Percentiles rank a stretch among this genome's conserved stretches.
phyloP scores from a whole-genome alignment of 2,797 vertebrate species.

The Urophycis tenuis region DNA sequence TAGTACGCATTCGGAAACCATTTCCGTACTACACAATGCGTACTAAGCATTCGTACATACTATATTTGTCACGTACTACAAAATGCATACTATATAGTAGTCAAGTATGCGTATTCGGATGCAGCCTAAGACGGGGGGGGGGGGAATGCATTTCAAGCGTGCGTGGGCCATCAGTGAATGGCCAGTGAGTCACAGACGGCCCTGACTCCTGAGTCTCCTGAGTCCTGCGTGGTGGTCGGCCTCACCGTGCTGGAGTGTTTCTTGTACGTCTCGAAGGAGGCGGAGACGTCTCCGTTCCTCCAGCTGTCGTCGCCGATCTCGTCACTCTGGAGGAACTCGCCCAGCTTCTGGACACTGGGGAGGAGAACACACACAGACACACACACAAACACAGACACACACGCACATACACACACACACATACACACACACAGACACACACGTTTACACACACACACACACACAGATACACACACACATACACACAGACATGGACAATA shows the following conservation, averaged over 20 bases:
- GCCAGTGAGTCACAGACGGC: too few species aligned
- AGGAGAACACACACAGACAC: constrained; percentile 21
- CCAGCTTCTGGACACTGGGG: constrained; percentile 89
- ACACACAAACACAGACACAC: constrained; percentile 8
- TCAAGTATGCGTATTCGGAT: too few species aligned
- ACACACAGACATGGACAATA: neutral
- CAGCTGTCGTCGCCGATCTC: constrained; percentile 95
- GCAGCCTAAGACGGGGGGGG: too few species aligned
- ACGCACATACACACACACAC: neutral
- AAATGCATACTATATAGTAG: too few species aligned
- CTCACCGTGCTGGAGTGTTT: constrained; percentile 82
- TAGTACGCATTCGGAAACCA: too few species aligned
- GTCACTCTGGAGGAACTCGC: constrained; percentile 94
- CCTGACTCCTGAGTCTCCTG: too few species aligned
- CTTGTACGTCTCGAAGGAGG: constrained; percentile 79
- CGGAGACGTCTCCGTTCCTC: constrained; percentile 77
- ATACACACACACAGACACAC: constrained; percentile 1
- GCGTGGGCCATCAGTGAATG: too few species aligned
- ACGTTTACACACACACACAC: neutral
- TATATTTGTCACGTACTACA: too few species aligned
- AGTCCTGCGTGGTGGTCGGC: too few species aligned
- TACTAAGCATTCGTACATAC: too few species aligned
- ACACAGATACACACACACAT: neutral
- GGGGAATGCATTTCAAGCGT: too few species aligned
- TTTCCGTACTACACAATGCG: too few species aligned